These are phyloP conservation scores for Polydrusus cervinus DNA, from an alignment of 2,888 invertebrate genomes.

Conservation along the genomic window DNA sequence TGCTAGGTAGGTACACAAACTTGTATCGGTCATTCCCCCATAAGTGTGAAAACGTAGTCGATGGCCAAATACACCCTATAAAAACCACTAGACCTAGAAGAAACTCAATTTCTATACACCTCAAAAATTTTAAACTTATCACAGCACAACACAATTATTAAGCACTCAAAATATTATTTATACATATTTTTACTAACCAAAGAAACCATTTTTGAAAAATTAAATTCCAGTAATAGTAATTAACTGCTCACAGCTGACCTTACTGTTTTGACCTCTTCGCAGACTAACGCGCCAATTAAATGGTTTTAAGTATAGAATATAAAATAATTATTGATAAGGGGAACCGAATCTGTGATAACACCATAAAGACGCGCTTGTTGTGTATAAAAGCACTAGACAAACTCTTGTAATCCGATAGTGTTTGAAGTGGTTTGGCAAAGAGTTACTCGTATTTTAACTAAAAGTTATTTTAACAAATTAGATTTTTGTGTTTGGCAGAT, in stretches of 20 bases:
- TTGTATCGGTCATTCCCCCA: too few species aligned
- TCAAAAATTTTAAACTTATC: not conserved
- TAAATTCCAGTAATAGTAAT: not conserved
- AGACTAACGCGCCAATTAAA: slow-evolving; percentile 8
- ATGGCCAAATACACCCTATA: too few species aligned
- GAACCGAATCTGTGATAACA: not conserved
- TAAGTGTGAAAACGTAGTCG: too few species aligned
- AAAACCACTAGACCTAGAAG: too few species aligned
- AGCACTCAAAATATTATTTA: not conserved
- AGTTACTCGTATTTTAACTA: not conserved
- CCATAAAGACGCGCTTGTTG: not conserved
- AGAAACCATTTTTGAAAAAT: slow-evolving; percentile 4
- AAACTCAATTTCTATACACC: too few species aligned
- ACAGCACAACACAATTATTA: not conserved
- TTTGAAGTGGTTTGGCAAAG: slow-evolving; percentile 12
- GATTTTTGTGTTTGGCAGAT: not conserved
- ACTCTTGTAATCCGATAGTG: not conserved
- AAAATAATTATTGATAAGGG: slow-evolving; percentile 9
- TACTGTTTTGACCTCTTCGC: slow-evolving; percentile 5
- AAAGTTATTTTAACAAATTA: too few species aligned
- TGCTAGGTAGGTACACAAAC: too few species aligned
- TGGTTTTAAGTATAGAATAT: slow-evolving; percentile 4
- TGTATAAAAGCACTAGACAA: slow-evolving; percentile 10
- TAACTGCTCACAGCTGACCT: not conserved
- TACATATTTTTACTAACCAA: slow-evolving; percentile 7